These are phyloP conservation scores for Conops quadrifasciatus DNA, from an alignment of 2,888 invertebrate genomes.

Conservation along the genomic window DNA sequence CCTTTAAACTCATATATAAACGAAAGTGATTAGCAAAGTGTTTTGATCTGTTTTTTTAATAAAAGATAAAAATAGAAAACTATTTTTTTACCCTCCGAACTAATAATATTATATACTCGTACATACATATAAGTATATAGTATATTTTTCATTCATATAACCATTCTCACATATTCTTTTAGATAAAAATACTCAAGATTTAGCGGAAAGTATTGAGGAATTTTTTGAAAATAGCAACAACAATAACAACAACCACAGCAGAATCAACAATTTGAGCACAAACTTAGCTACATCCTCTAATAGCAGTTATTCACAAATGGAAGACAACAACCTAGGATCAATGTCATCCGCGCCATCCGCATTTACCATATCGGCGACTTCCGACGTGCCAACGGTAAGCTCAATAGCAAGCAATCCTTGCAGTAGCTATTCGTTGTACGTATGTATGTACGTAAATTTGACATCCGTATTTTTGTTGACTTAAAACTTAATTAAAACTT, in stretches of 20 bases:
- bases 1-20: no score
- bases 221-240: background rate
- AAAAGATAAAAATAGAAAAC: no score
- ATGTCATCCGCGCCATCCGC: conserved; percentile 23
- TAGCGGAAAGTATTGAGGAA: background rate
- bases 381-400: conserved; percentile 33
- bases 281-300: background rate
- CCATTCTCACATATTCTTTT: no score
- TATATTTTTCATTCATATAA: no score
- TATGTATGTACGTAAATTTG: background rate
- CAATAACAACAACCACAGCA: background rate
- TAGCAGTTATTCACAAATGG: background rate
- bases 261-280: conserved; percentile 10
- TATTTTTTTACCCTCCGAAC: no score
- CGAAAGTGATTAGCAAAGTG: no score
- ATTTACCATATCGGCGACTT: background rate
- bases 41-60: no score
- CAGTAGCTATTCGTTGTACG: background rate
- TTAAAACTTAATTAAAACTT: conserved; percentile 20
- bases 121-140: no score
- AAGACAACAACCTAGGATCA: background rate
- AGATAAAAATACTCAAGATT: conserved; percentile 4
- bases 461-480: background rate
- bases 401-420: background rate
- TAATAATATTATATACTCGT: no score